Evolutionary conservation across 2,888 invertebrate genomes (phyloP).

Genomic region (Tillus elongatus): DNA sequence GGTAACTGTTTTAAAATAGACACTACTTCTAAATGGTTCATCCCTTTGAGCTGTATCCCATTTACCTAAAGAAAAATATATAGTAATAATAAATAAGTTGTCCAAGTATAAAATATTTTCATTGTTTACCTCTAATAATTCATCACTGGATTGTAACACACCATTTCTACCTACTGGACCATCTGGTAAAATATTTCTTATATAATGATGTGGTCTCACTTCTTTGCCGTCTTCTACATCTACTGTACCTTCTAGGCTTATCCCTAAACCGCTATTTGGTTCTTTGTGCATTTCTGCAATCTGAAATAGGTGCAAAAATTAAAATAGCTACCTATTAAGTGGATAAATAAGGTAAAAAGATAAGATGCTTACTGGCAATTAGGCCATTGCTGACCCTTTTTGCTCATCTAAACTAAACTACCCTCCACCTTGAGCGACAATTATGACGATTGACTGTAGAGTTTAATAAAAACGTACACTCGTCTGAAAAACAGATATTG

Average conservation of each 20-base stretch:
- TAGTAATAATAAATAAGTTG: too few species aligned
- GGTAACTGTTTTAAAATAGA: conserved; percentile 74
- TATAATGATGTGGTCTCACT: conserved; percentile 87
- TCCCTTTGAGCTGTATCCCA: conserved; percentile 71
- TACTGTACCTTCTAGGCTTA: conserved; percentile 87
- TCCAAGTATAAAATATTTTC: too few species aligned
- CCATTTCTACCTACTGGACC: conserved; percentile 80
- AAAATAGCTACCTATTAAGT: too few species aligned
- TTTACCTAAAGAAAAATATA: conserved; percentile 59
- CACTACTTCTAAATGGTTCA: conserved; percentile 87
- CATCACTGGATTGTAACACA: conserved; percentile 74
- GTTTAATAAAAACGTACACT: too few species aligned
- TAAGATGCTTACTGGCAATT: too few species aligned
- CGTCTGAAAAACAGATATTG: too few species aligned
- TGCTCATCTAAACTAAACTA: too few species aligned
- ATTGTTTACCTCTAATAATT: conserved; percentile 62
- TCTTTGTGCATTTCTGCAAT: conserved; percentile 79
- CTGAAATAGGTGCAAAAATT: conserved; percentile 48
- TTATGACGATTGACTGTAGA: too few species aligned
- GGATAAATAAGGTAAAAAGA: too few species aligned
- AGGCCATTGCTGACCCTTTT: too few species aligned
- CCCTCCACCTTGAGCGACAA: too few species aligned
- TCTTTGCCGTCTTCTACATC: conserved; percentile 83
- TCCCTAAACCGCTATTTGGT: conserved; percentile 75
- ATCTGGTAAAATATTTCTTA: conserved; percentile 76